Conservation (phyloP, 2,888 invertebrate genomes). For the Agrotis segetum region DNA sequence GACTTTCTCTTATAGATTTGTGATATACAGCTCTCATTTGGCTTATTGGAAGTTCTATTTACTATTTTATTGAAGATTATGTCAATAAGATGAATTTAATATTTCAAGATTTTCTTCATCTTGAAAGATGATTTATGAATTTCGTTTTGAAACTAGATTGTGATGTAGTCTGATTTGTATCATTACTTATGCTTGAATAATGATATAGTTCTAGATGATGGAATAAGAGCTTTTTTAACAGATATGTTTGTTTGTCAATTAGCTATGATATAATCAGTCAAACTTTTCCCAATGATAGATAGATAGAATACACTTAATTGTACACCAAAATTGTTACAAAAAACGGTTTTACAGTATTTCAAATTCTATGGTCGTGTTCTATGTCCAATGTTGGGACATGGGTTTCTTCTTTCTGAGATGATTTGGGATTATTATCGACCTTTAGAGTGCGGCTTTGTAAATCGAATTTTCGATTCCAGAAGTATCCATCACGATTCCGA, state of each 20-base stretch:
- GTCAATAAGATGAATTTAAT: background rate
- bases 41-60: constrained; percentile 48
- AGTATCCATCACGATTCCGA: background rate
- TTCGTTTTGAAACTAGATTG: background rate
- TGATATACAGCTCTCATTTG: constrained; percentile 62
- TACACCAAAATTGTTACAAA: too few species aligned
- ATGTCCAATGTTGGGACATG: too few species aligned
- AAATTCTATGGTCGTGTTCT: too few species aligned
- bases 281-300: background rate
- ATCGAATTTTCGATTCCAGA: background rate
- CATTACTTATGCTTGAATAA: background rate
- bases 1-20: constrained; percentile 66
- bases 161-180: background rate
- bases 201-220: too few species aligned
- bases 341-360: too few species aligned
- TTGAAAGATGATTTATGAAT: background rate
- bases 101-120: background rate
- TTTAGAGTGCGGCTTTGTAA: background rate
- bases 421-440: background rate
- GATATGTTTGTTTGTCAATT: too few species aligned
- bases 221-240: too few species aligned
- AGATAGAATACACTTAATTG: too few species aligned
- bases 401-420: background rate
- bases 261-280: background rate
- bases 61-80: constrained; percentile 20